Conservation (phyloP, 2,888 invertebrate species). For the Pteria penguin region DNA sequence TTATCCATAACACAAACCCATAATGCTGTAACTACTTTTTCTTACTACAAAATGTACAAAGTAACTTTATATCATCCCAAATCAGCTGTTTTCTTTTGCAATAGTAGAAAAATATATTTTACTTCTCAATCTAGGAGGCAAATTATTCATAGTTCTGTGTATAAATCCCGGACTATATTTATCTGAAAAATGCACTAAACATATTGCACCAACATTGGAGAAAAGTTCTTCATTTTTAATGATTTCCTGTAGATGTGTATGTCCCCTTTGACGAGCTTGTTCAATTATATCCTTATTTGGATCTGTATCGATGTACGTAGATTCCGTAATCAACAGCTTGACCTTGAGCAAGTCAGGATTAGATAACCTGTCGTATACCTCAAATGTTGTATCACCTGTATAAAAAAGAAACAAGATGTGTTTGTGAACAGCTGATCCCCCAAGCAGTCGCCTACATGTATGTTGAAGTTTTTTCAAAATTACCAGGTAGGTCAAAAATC, state of each 20-base stretch:
- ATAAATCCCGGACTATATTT: slow-evolving; percentile 68
- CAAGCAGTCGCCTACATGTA: neutral
- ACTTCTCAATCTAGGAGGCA: slow-evolving; percentile 55
- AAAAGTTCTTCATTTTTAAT: slow-evolving; percentile 68
- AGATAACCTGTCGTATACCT: slow-evolving; percentile 64
- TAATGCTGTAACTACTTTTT: no score
- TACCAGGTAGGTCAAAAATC: no score
- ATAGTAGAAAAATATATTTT: slow-evolving; percentile 63
- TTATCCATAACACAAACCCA: no score
- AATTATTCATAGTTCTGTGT: slow-evolving; percentile 46
- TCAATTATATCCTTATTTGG: slow-evolving; percentile 49
- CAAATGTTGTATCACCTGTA: slow-evolving; percentile 75
- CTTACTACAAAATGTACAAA: no score
- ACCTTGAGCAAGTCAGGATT: slow-evolving; percentile 70
- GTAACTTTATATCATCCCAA: no score
- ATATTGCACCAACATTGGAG: slow-evolving; percentile 61
- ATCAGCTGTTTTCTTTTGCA: slow-evolving; percentile 45
- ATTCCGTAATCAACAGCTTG: slow-evolving; percentile 73
- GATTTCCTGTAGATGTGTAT: slow-evolving; percentile 71
- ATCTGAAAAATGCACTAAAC: slow-evolving; percentile 75
- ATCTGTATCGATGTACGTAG: slow-evolving; percentile 71
- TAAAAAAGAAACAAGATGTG: slow-evolving; percentile 8
- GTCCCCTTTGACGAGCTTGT: slow-evolving; percentile 69
- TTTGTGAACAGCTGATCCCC: neutral
- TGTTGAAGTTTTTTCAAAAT: no score